phyloP scores from a whole-genome alignment of 1,140 invertebrate species.

The Tachypleus tridentatus region DNA sequence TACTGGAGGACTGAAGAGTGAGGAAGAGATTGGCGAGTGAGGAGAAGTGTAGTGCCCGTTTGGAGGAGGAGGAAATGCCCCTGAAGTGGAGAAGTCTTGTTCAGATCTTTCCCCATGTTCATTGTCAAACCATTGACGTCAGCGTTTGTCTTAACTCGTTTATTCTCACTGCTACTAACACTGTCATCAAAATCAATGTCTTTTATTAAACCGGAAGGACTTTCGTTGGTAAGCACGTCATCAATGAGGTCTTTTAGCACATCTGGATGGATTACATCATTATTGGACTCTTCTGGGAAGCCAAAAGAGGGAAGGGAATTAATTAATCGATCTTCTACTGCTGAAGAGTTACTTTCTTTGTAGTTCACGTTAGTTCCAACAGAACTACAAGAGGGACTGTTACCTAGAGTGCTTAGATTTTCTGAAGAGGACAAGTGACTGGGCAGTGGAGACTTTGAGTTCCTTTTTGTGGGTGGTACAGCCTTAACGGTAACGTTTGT shows the following conservation, averaged over 20 bases:
- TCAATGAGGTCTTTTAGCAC: slow-evolving; percentile 77
- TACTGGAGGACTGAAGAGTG: too few relatives aligned
- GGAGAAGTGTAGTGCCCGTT: too few relatives aligned
- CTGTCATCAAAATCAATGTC: slow-evolving; percentile 46
- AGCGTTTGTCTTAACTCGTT: too few relatives aligned
- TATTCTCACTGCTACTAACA: slow-evolving; percentile 5
- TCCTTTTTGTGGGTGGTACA: slow-evolving; percentile 61
- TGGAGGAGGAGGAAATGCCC: too few relatives aligned
- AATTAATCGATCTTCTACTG: slow-evolving; percentile 40
- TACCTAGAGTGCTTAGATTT: background rate
- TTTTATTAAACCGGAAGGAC: slow-evolving; percentile 54
- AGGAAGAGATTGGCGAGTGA: too few relatives aligned
- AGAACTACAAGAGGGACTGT: background rate
- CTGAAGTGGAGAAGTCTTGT: too few relatives aligned
- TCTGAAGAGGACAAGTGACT: background rate
- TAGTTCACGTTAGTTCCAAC: slow-evolving; percentile 43
- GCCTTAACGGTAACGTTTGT: slow-evolving; percentile 87
- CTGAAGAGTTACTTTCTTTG: slow-evolving; percentile 51
- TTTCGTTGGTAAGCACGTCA: slow-evolving; percentile 43
- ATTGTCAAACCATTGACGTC: too few relatives aligned
- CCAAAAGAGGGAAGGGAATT: slow-evolving; percentile 45
- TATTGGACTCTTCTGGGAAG: slow-evolving; percentile 64
- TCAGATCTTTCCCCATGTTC: too few relatives aligned
- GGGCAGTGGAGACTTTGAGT: slow-evolving; percentile 41
- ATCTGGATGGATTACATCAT: slow-evolving; percentile 64